A percentile compares a stretch with the other conserved stretches of the same genome.
Evolutionary conservation across 2,113 vertebrate species (phyloP).

Genomic region (Mobula birostris): DNA sequence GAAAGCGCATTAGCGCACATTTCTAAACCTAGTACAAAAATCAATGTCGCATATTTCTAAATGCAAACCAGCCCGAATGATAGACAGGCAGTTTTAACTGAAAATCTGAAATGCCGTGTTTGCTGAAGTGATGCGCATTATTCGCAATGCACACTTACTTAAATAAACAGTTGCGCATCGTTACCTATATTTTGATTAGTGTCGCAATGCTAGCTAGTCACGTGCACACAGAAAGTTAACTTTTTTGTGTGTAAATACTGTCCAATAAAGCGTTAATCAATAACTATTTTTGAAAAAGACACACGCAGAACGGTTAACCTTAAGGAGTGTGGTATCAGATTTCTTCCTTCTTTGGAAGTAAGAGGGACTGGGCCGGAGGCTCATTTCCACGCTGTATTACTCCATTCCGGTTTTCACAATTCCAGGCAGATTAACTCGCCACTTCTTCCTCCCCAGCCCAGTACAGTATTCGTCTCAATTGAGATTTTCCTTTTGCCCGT

Average conservation of each 20-base stretch:
- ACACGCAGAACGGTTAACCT: background rate
- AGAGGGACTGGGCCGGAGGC: too few relatives aligned
- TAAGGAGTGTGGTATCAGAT: too few relatives aligned
- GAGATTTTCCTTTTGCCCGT: background rate
- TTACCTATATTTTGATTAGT: too few relatives aligned
- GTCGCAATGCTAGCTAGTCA: background rate
- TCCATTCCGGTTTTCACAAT: background rate
- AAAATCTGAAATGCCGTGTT: too few relatives aligned
- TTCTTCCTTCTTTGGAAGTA: background rate
- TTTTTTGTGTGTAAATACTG: too few relatives aligned
- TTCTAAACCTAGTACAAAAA: slow-evolving; percentile 33
- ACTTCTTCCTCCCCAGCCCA: too few relatives aligned
- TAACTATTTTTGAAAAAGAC: background rate
- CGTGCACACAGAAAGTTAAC: background rate
- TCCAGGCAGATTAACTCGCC: background rate
- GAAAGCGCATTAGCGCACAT: slow-evolving; percentile 13
- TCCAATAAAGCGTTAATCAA: too few relatives aligned
- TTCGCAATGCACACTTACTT: background rate
- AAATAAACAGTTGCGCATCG: background rate
- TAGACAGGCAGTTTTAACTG: background rate
- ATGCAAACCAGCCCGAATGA: background rate
- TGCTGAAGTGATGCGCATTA: background rate
- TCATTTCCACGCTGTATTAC: too few relatives aligned
- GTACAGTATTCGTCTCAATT: background rate
- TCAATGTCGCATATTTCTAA: slow-evolving; percentile 22